These are phyloP conservation scores for Microchrysa polita DNA, from an alignment of 2,888 invertebrate genomes.

Conservation along the genomic window DNA sequence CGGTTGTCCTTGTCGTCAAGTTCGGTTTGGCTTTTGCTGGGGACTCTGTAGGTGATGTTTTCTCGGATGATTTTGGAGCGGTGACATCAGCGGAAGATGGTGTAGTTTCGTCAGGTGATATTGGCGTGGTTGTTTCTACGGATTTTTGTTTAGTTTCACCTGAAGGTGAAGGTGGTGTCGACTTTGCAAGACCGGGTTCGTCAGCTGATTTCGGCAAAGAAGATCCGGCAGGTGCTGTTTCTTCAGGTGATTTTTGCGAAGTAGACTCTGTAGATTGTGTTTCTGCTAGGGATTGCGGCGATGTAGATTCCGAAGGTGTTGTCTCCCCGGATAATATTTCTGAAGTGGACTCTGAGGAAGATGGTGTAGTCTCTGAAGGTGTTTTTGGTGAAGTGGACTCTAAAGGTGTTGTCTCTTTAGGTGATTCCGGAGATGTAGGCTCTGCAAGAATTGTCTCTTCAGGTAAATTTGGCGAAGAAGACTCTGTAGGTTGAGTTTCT, in stretches of 20 bases:
- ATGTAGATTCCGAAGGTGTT: slow-evolving; percentile 1
- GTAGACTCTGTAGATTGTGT: not conserved
- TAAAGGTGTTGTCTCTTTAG: not conserved
- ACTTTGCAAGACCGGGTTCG: too few relatives aligned
- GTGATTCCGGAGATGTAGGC: not conserved
- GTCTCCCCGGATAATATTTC: not conserved
- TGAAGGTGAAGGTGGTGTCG: too few relatives aligned
- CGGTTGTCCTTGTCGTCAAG: not conserved
- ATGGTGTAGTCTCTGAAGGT: not conserved
- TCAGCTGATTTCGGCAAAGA: not conserved
- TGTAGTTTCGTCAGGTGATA: not conserved
- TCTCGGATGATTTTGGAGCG: not conserved
- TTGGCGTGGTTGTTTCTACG: too few relatives aligned
- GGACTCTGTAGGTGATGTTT: too few relatives aligned
- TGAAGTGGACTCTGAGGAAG: not conserved
- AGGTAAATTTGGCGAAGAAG: not conserved
- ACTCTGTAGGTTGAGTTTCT: not conserved
- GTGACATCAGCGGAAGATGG: not conserved
- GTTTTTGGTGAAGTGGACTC: not conserved
- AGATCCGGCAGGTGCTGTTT: not conserved
- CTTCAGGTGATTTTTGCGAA: not conserved
- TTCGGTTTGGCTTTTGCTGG: not conserved
- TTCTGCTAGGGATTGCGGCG: not conserved
- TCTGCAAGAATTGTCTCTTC: not conserved
- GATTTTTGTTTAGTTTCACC: too few relatives aligned